Base-by-base conservation (phyloP, 2,797 vertebrate genomes). In the Natrix natrix region DNA sequence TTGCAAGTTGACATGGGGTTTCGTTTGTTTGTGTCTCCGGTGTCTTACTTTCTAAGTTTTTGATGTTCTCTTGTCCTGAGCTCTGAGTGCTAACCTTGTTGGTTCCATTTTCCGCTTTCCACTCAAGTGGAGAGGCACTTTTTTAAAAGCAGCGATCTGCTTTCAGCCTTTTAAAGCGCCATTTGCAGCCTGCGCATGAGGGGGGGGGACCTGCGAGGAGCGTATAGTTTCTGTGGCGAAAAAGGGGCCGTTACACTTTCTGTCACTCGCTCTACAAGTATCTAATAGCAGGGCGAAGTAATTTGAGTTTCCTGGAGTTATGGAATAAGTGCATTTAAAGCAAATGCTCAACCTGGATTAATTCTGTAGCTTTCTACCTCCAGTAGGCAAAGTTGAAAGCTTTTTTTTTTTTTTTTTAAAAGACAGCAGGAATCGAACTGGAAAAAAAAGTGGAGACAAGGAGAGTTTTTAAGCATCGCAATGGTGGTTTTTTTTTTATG, bases 251-350 rank as follows among this genome's bases (percentile, higher is more conserved):
- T 92, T 88, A 14, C 60, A 2, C 5, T 63, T 57, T 90, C 91
- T 0, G 0, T 20, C 14, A 26, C 86, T 88, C 87, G 60, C 60
- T 86, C n/a, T 17, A 0, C 3, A 0, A 60, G 43, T 1, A 0
- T 86, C 57, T 55, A 2, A 6, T 89, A n/a, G 22, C 66, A 5
- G 2, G 0, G 8, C 4, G 2, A 92, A 91, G 4, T 24, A 91
- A 88, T 92, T 93, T 14, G 69, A 91, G 54, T 24, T 63, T 94
- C 8, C 0, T 3, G 24, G 37, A 88, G 66, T 87, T 63, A 56
- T 28, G 48, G 61, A 91, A 91, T 86, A 91, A 88, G 57, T 0
- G 0, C 43, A 0, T 11, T 92, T 28, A 10, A 3, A 86, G 3
- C 66, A 28, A 63, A 0, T 37, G 89, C 92, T 83, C 91, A 59